Conservation (phyloP, 2,888 invertebrate species). For the Melanostoma scalare region DNA sequence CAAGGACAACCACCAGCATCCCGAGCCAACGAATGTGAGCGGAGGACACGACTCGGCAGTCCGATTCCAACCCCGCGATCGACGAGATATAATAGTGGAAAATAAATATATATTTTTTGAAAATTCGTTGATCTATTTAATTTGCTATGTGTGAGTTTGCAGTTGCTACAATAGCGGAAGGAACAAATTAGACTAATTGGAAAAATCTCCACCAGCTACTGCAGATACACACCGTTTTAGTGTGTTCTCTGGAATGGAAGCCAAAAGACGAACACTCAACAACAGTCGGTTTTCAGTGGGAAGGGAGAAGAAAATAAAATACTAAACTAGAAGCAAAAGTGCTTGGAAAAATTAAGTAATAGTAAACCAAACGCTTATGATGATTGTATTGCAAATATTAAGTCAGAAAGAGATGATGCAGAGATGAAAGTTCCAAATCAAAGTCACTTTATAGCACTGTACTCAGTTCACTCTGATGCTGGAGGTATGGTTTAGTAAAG, state of each 20-base stretch:
- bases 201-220: conserved; percentile 70
- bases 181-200: conserved; percentile 75
- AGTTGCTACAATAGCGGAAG: conserved; percentile 70
- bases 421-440: conserved; percentile 70
- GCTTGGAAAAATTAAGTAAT: conserved; percentile 38
- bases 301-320: background rate
- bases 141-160: conserved; percentile 36
- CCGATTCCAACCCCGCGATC: too few relatives aligned
- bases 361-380: conserved; percentile 71
- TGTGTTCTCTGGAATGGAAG: conserved; percentile 15
- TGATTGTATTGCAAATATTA: conserved; percentile 66
- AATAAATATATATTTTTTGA: too few relatives aligned
- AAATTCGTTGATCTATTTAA: too few relatives aligned
- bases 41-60: too few relatives aligned
- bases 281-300: conserved; percentile 9
- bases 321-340: background rate
- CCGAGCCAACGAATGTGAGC: too few relatives aligned
- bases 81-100: too few relatives aligned
- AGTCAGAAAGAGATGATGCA: conserved; percentile 52
- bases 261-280: conserved; percentile 28
- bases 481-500: conserved; percentile 2
- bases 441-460: conserved; percentile 54
- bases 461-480: conserved; percentile 10
- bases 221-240: conserved; percentile 44
- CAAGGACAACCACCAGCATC: too few relatives aligned